Conservation (phyloP, 2,888 invertebrate species). For the Epinotia demarniana region DNA sequence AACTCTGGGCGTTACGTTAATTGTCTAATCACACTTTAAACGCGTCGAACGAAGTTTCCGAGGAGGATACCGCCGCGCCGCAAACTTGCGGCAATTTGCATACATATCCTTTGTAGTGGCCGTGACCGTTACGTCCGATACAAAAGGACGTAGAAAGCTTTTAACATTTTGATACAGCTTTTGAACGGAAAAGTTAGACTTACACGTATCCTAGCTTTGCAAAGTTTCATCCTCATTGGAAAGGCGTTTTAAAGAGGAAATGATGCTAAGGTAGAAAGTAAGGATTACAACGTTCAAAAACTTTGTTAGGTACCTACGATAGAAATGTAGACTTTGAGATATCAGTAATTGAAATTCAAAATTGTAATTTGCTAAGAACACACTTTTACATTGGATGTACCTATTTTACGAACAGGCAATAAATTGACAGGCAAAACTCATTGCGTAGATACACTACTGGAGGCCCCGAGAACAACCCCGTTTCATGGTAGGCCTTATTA, state of each 20-base stretch:
- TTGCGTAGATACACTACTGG: too few relatives aligned
- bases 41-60: conserved; percentile 20
- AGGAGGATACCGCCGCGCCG: conserved; percentile 29
- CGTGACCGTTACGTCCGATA: background rate
- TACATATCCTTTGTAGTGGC: conserved; percentile 36
- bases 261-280: background rate
- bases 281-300: too few relatives aligned
- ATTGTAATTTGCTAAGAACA: too few relatives aligned
- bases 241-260: background rate
- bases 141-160: background rate
- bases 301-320: too few relatives aligned
- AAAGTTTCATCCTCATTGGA: background rate
- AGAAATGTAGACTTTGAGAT: too few relatives aligned
- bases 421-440: too few relatives aligned
- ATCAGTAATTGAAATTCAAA: too few relatives aligned
- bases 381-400: too few relatives aligned
- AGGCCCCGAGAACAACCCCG: too few relatives aligned
- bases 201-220: background rate
- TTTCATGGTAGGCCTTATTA: too few relatives aligned
- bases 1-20: conserved; percentile 15
- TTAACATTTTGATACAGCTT: conserved; percentile 18
- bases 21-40: conserved; percentile 38
- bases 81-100: conserved; percentile 39
- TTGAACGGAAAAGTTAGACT: conserved; percentile 3
- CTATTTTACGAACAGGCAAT: too few relatives aligned